Base-by-base conservation (phyloP, 2,113 vertebrate genomes). In the Setophaga kirtlandii region DNA sequence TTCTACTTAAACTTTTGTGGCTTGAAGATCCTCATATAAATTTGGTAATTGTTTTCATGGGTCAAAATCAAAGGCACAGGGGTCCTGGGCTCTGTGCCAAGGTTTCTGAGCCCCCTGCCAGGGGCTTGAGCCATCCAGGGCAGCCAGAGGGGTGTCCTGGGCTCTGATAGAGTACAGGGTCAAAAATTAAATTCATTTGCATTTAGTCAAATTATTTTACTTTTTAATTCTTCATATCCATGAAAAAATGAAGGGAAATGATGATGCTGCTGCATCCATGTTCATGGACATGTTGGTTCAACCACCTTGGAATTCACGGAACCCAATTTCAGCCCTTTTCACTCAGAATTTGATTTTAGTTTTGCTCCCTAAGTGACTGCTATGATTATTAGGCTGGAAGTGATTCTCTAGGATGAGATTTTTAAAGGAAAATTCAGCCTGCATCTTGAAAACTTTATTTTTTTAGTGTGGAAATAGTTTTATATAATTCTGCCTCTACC, bases 231-330 rank as follows among this genome's bases (percentile, higher is more conserved):
- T 65, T 53, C 13, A 2, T 21, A 4, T 15, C 28, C n/a, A 8
- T 8, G 37, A 31, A n/a, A 23, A 79, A 49, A 3, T 3, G 3
- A 4, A 23, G 37, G 6, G 3, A 70, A 52, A 41, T 14, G 7
- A 71, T 71, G 50, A 6, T 25, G 10, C 3, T 75, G 2, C 23
- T 50, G 8, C 18, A 75, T 50, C 39, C 27, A 6, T 21, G 13
- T 20, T 56, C 15, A 18, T 28, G 22, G 21, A 2, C 14, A 5
- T 0, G 0, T 8, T 35, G 15, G 14, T 59, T 92, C n/a, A n/a
- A 17, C 15, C 19, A 18, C 24, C 11, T 67, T 4, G 1, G 71
- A 65, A 41, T 64, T n/a, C 27, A 56, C 11, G 8, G 15, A 67
- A 39, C 6, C 5, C 0, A 28, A 35, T 58, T 83, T 65, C 23